phyloP scores from a whole-genome alignment of 2,113 vertebrate genomes.

The Ramphastos sulfuratus region DNA sequence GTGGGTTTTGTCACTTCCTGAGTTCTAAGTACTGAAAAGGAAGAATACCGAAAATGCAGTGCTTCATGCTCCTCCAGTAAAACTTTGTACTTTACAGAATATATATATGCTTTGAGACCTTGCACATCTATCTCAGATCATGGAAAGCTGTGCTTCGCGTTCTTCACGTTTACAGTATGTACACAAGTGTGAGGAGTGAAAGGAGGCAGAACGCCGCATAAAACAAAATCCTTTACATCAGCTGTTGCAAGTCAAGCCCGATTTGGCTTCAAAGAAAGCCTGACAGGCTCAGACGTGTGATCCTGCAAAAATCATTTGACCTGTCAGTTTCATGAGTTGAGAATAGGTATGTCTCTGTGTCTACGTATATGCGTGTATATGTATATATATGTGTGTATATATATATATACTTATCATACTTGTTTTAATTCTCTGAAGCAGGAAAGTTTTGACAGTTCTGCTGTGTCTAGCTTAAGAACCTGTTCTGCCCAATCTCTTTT shows the following conservation, averaged over 20 bases:
- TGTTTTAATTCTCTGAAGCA: not conserved
- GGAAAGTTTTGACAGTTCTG: not conserved
- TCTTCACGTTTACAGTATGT: accelerated
- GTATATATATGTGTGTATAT: no score
- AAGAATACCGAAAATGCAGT: not conserved
- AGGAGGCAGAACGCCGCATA: accelerated
- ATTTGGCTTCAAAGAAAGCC: not conserved
- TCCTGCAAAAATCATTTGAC: not conserved
- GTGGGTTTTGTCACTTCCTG: not conserved
- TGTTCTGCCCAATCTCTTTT: not conserved
- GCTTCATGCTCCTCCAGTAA: not conserved
- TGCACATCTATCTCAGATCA: not conserved
- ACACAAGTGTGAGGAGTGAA: not conserved
- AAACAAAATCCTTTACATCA: not conserved
- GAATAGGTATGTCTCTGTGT: not conserved
- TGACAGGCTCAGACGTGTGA: not conserved
- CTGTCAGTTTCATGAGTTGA: not conserved
- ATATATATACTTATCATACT: not conserved
- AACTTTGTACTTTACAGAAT: not conserved
- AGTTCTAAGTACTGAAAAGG: not conserved
- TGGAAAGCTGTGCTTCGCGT: not conserved
- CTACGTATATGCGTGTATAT: no score
- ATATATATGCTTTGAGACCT: not conserved
- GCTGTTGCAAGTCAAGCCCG: not conserved
- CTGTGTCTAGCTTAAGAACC: not conserved